Conservation (phyloP, 2,113 vertebrate species). For the Rynchops niger region DNA sequence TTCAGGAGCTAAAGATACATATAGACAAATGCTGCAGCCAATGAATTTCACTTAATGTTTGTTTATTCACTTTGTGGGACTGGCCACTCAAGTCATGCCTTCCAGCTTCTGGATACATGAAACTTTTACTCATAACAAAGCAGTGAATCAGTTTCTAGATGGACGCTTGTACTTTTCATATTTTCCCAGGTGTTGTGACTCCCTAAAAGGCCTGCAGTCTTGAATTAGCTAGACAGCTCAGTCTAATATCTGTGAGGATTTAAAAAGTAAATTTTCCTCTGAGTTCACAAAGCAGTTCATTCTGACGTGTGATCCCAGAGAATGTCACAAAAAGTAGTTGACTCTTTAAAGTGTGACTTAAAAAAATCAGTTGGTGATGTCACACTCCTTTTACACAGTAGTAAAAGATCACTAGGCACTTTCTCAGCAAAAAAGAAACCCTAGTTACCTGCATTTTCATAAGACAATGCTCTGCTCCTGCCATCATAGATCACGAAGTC, state of each 20-base stretch:
- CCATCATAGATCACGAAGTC: fast-evolving
- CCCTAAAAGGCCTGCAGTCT: not conserved
- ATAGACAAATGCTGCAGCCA: not conserved
- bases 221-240: not conserved
- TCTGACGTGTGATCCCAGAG: not conserved
- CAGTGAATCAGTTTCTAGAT: not conserved
- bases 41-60: not conserved
- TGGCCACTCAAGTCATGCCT: not conserved
- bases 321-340: not conserved
- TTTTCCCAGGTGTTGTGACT: not conserved
- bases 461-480: not conserved
- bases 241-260: not conserved
- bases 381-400: not conserved
- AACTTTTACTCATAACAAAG: not conserved
- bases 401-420: not conserved
- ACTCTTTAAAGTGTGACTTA: not conserved
- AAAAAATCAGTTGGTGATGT: not conserved
- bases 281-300: not conserved
- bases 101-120: not conserved
- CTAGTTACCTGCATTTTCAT: not conserved
- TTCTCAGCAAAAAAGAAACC: not conserved
- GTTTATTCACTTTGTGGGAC: not conserved
- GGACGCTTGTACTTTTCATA: not conserved
- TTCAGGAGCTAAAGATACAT: not conserved
- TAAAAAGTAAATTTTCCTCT: not conserved